Conservation (phyloP, 1,140 invertebrate species). For the Drosophila grimshawi region DNA sequence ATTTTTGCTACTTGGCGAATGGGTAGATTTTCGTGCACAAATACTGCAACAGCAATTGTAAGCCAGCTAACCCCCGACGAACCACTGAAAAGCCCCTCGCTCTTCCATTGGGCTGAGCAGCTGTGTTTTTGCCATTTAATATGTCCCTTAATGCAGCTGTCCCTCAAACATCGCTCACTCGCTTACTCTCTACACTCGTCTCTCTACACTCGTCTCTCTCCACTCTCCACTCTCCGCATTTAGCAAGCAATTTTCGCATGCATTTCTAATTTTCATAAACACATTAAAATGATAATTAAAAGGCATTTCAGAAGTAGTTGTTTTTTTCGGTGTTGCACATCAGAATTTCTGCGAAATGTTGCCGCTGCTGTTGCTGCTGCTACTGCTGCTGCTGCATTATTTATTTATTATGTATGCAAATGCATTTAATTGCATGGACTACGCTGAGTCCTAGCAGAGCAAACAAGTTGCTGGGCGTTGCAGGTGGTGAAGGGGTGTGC, state of each 20-base stretch:
- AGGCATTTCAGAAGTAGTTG: constrained; percentile 46
- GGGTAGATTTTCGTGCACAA: constrained; percentile 15
- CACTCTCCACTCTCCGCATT: constrained; percentile 37
- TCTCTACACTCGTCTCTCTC: constrained; percentile 1
- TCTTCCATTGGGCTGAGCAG: constrained; percentile 25
- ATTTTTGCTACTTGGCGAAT: constrained; percentile 50
- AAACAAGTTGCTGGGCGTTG: background rate
- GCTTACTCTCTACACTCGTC: background rate
- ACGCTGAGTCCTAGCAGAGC: constrained; percentile 2
- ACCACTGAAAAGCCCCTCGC: constrained; percentile 44
- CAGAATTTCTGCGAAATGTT: constrained; percentile 29
- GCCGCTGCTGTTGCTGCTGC: constrained; percentile 39
- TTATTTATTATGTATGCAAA: constrained; percentile 83
- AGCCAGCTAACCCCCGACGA: constrained; percentile 24
- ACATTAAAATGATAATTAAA: constrained; percentile 83
- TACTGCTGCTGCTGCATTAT: constrained; percentile 71
- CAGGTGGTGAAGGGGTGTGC: background rate
- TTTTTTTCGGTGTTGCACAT: constrained; percentile 24
- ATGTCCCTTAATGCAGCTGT: constrained; percentile 63
- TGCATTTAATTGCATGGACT: constrained; percentile 76
- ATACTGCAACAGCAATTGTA: constrained; percentile 20
- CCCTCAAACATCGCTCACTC: constrained; percentile 14
- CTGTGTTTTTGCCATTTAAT: constrained; percentile 65
- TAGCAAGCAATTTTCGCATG: constrained; percentile 73
- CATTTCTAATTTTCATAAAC: constrained; percentile 81